Conservation (phyloP, 2,888 invertebrate species). For the Odontocolon sp. region DNA sequence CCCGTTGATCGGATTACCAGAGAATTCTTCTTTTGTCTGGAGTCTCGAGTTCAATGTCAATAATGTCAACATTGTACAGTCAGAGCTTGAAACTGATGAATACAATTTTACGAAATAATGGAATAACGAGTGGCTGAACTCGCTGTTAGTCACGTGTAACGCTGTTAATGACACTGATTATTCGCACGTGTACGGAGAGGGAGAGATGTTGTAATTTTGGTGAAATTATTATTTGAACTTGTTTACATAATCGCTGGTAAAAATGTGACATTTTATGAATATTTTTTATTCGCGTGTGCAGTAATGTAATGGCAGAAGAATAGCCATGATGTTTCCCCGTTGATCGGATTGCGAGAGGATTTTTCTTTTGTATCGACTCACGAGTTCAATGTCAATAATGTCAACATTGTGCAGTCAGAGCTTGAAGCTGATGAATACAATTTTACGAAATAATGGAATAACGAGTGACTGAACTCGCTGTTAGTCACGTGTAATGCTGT, state of each 20-base stretch:
- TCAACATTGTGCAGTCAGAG: not conserved
- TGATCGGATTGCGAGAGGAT: not conserved
- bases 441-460: not conserved
- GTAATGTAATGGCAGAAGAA: too few species aligned
- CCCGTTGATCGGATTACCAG: conserved; percentile 1
- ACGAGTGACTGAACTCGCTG: too few species aligned
- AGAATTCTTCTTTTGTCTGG: conserved; percentile 6
- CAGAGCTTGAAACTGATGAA: not conserved
- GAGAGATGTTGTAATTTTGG: too few species aligned
- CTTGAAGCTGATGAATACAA: not conserved
- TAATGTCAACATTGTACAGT: not conserved
- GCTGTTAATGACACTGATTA: too few species aligned
- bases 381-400: not conserved
- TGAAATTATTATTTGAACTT: too few species aligned
- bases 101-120: not conserved
- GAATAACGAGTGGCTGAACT: too few species aligned
- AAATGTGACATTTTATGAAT: too few species aligned
- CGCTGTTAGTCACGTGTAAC: too few species aligned
- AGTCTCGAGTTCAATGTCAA: not conserved
- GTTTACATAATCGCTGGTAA: too few species aligned
- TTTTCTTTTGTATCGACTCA: conserved; percentile 4
- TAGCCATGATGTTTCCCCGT: not conserved
- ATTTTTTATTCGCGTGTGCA: too few species aligned
- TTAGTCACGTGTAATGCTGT: too few species aligned
- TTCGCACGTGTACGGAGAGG: too few species aligned